phyloP scores from a whole-genome alignment of 2,888 invertebrate genomes.

The Syrphus vitripennis region DNA sequence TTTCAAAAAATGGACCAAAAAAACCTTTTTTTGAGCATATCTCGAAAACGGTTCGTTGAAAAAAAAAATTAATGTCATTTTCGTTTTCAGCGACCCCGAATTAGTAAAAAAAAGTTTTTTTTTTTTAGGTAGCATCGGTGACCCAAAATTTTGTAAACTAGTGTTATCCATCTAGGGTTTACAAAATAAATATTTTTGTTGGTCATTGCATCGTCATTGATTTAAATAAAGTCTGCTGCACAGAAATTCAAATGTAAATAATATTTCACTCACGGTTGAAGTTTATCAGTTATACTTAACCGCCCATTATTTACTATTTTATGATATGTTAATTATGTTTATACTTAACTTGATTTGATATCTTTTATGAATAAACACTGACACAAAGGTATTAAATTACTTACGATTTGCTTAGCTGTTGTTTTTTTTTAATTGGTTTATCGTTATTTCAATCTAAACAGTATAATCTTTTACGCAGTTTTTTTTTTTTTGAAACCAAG shows the following conservation, averaged over 20 bases:
- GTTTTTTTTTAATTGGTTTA: neutral
- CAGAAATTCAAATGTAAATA: neutral
- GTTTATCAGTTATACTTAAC: neutral
- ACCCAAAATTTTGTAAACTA: too few relatives aligned
- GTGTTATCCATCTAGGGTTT: neutral
- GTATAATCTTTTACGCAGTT: too few relatives aligned
- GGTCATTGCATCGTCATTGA: neutral
- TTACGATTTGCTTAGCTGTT: neutral
- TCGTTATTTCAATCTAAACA: too few relatives aligned
- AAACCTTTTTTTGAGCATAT: too few relatives aligned
- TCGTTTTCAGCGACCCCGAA: too few relatives aligned
- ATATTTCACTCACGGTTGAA: neutral
- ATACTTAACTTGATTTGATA: neutral
- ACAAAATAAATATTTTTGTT: neutral
- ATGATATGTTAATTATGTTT: neutral
- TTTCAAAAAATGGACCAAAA: too few relatives aligned
- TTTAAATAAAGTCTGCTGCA: neutral
- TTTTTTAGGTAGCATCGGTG: too few relatives aligned
- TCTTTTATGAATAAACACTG: neutral
- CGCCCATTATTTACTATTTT: neutral
- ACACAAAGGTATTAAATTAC: neutral
- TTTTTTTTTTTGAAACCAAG: too few relatives aligned
- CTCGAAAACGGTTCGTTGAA: too few relatives aligned
- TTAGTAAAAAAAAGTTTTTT: too few relatives aligned
- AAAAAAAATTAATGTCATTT: too few relatives aligned